Evolutionary conservation across 53 echinoderm and acorn worm genomes (phyloP).

Genomic region (Henricia sp.): DNA sequence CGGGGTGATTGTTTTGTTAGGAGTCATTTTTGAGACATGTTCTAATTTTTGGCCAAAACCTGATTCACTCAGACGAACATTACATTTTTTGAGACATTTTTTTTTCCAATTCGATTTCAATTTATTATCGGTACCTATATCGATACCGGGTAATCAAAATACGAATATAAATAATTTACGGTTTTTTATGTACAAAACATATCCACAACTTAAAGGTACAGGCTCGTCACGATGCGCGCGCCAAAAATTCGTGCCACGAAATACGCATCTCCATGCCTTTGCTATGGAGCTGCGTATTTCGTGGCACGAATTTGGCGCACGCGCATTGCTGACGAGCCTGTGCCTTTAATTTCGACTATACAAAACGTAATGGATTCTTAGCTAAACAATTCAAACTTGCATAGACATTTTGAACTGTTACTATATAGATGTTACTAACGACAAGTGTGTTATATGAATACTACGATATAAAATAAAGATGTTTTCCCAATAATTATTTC

Average conservation of each 20-base stretch:
- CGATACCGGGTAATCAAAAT: no score
- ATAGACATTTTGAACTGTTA: not conserved
- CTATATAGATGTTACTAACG: not conserved
- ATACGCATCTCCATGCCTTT: no score
- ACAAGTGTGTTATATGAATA: not conserved
- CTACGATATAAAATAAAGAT: conserved; percentile 4
- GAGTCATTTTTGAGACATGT: no score
- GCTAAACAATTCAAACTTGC: conserved; percentile 6
- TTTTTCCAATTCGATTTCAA: conserved; percentile 8
- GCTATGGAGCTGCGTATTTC: no score
- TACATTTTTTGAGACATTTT: no score
- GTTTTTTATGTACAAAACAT: conserved; percentile 41
- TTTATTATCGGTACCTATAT: conserved; percentile 38
- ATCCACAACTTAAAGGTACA: not conserved
- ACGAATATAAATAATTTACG: conserved; percentile 53
- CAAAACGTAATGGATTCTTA: not conserved
- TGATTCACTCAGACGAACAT: no score
- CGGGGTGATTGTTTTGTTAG: no score
- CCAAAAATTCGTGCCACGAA: not conserved
- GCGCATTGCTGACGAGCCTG: no score
- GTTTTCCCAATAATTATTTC: not conserved
- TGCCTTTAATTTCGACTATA: not conserved
- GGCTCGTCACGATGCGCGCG: no score
- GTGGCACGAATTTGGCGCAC: no score
- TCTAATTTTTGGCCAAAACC: no score